Evolutionary conservation across 2,113 vertebrate species (phyloP).

Genomic region (Galemys pyrenaicus): DNA sequence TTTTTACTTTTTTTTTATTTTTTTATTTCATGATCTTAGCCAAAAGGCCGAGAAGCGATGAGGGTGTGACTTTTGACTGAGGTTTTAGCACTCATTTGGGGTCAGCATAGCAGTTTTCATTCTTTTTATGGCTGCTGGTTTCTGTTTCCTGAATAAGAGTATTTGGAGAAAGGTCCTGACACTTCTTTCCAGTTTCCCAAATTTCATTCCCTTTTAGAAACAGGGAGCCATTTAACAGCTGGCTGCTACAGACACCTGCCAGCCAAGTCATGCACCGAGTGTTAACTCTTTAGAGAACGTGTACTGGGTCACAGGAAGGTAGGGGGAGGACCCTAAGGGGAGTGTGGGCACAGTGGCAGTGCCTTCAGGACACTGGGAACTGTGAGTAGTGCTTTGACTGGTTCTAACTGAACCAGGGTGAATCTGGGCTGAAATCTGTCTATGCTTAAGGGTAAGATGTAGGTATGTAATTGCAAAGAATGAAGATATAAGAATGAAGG

Average conservation of each 20-base stretch:
- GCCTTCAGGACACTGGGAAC: not conserved
- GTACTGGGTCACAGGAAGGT: not conserved
- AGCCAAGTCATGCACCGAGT: not conserved
- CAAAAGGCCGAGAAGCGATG: too few species aligned
- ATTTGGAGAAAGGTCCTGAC: conserved; percentile 22
- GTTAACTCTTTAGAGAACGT: not conserved
- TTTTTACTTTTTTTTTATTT: too few species aligned
- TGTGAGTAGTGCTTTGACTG: not conserved
- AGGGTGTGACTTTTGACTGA: not conserved
- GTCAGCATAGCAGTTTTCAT: not conserved
- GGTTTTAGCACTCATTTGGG: conserved; percentile 22
- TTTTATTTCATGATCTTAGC: too few species aligned
- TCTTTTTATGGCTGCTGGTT: conserved; percentile 13
- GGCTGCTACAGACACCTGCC: not conserved
- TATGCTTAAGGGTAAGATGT: not conserved
- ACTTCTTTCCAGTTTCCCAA: not conserved
- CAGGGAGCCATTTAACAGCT: not conserved
- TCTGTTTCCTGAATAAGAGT: not conserved
- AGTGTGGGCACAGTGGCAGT: too few species aligned
- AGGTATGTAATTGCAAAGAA: not conserved
- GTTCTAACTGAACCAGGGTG: not conserved
- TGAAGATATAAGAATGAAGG: not conserved
- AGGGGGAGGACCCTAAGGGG: not conserved
- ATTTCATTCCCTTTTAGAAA: not conserved
- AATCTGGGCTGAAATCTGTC: not conserved